Percentiles rank a stretch among this genome's conserved stretches.
Conservation (phyloP, 2,888 invertebrate species). For the Luperina testacea region DNA sequence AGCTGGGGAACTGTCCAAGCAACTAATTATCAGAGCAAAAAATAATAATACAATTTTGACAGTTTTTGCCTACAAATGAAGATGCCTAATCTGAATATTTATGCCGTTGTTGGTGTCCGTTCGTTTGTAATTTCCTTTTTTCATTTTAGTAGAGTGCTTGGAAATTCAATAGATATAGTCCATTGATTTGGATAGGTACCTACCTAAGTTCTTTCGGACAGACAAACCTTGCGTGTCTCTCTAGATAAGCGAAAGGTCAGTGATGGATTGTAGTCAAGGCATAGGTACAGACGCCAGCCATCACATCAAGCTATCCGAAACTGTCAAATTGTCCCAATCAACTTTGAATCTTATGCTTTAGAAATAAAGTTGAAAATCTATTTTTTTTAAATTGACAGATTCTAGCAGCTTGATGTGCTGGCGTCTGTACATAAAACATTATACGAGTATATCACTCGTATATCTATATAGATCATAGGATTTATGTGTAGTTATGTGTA, state of each 20-base stretch:
- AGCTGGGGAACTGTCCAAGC: too few relatives aligned
- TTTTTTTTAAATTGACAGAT: too few relatives aligned
- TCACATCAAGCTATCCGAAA: too few relatives aligned
- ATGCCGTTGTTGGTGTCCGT: neutral
- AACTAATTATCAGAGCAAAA: neutral
- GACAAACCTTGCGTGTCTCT: conserved; percentile 9
- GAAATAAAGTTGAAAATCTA: too few relatives aligned
- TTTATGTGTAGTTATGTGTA: neutral
- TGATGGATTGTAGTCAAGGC: neutral
- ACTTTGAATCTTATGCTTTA: too few relatives aligned
- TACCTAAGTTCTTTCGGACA: neutral
- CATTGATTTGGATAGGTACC: neutral
- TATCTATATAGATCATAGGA: neutral
- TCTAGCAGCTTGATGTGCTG: too few relatives aligned
- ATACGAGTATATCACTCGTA: neutral
- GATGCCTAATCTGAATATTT: neutral
- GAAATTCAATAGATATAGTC: neutral
- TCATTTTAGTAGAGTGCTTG: neutral
- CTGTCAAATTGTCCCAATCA: too few relatives aligned
- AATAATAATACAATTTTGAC: too few relatives aligned
- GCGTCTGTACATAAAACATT: neutral
- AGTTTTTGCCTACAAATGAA: too few relatives aligned
- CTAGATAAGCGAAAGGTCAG: conserved; percentile 1
- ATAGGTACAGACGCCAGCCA: neutral
- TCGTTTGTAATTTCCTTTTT: neutral